Percentiles rank a stretch among this genome's conserved stretches.
phyloP scores from a whole-genome alignment of 2,888 invertebrate genomes.

The Trissolcus brochymenae region DNA sequence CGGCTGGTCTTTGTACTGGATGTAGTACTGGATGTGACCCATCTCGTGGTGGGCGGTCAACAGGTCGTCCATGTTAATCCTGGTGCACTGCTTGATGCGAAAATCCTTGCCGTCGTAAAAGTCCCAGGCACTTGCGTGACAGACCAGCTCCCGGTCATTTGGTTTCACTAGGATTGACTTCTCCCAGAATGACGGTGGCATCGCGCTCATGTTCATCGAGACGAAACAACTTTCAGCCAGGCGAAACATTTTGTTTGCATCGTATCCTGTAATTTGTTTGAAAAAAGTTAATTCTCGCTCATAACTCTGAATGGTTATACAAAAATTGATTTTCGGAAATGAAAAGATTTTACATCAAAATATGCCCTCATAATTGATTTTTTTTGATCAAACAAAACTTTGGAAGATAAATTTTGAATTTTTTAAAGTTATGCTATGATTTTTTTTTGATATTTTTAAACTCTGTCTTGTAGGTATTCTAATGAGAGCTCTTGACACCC shows the following conservation, averaged over 20 bases:
- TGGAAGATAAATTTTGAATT: no score
- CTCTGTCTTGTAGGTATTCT: no score
- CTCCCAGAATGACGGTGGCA: constrained; percentile 91
- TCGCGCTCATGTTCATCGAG: constrained; percentile 87
- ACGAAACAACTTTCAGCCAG: constrained; percentile 90
- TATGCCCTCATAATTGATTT: no score
- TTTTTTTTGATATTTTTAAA: no score
- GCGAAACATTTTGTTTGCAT: background rate
- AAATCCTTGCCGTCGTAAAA: constrained; percentile 89
- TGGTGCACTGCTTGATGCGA: constrained; percentile 86
- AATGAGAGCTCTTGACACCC: no score
- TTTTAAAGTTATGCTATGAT: no score
- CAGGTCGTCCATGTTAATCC: constrained; percentile 80
- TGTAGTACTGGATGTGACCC: constrained; percentile 87
- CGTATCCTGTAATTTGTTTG: no score
- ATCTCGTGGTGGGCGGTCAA: constrained; percentile 87
- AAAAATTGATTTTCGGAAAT: no score
- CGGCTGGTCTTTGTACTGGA: constrained; percentile 86
- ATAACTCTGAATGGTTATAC: no score
- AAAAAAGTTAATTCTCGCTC: no score
- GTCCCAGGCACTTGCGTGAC: constrained; percentile 94
- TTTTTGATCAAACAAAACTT: no score
- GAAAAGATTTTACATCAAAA: no score
- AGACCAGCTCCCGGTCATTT: constrained; percentile 83
- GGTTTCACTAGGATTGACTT: constrained; percentile 91